Evolutionary conservation across 2,797 vertebrate species (phyloP), one percentile per base, ranked within the genome.

Genomic region (Oreortyx pictus): DNA sequence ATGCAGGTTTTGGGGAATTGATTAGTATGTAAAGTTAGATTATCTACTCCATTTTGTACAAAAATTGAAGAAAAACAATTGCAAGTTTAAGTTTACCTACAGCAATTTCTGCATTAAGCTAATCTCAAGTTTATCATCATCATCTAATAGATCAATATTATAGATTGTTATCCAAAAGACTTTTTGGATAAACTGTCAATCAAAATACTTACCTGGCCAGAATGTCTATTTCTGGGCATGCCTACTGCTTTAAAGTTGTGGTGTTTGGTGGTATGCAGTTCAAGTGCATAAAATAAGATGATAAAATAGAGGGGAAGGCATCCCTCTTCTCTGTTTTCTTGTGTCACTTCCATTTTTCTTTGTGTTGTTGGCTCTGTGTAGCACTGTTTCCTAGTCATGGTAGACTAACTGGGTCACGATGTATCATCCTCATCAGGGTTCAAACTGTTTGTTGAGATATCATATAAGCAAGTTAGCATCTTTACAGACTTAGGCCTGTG

Each of bases 1-100:
- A 54, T 95, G 89, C 49, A 91, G 64, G 77, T 94, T 71, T 88
- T 89, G 71, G 67, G 71, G 15, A 84, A 89, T 65, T 74, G 67
- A 86, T 93, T 88, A 93, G 71, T 61, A 79, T 77, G 41, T 77
- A 24, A 74, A 86, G 89, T 61, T 71, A 46, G 11, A 27, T 79
- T 74, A 39, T 86, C 43, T 44, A 11, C 64, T 89, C 39, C 39
- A 64, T 81, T 82, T 93, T 64, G 52, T 76, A 52, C 54, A 59
- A 83, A 73, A 83, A 73, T 31, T 46, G 43, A 67, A 80, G 41
- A 83, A 76, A 88, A 61, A 12, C 6, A 56, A 84, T n/a, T 25
- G 18, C 49, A 74, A 31, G 18, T 72, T 60, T 81, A 59, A 72
- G 47, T 49, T 46, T 31, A 68, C 13, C 57, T 72, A 20, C 46